Evolutionary conservation across 2,888 invertebrate genomes (phyloP).

Genomic region (Cephus pygmeus): DNA sequence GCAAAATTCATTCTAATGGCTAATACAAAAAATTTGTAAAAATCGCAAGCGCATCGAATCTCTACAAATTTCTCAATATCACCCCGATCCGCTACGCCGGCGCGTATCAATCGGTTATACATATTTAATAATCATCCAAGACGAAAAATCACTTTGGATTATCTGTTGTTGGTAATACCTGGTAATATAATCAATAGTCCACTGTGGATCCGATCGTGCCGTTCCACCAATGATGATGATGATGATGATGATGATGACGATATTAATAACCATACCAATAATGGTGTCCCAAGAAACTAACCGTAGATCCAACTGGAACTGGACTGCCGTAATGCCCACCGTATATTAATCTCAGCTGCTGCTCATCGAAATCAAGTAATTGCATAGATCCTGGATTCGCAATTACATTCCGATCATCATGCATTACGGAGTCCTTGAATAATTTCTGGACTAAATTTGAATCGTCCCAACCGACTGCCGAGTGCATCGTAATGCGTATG

Average conservation of each 20-base stretch:
- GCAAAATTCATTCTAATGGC: no score
- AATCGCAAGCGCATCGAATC: not conserved
- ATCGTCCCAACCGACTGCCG: not conserved
- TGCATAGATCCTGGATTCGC: not conserved
- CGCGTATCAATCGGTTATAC: not conserved
- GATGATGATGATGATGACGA: not conserved
- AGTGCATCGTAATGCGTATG: not conserved
- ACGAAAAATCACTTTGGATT: not conserved
- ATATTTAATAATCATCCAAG: not conserved
- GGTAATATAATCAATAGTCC: not conserved
- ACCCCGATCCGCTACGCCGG: not conserved
- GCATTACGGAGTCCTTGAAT: not conserved
- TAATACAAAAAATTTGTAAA: not conserved
- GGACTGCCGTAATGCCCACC: not conserved
- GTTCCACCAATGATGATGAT: not conserved
- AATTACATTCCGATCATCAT: not conserved
- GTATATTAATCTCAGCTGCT: not conserved
- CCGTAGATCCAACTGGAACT: not conserved
- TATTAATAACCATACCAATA: not conserved
- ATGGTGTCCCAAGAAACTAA: not conserved
- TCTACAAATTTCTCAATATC: not conserved
- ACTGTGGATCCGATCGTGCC: not conserved
- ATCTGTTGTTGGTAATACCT: not conserved
- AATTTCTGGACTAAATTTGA: not conserved
- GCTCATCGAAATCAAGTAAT: not conserved